Conservation (phyloP, 2,888 invertebrate species). For the Monochamus alternatus region DNA sequence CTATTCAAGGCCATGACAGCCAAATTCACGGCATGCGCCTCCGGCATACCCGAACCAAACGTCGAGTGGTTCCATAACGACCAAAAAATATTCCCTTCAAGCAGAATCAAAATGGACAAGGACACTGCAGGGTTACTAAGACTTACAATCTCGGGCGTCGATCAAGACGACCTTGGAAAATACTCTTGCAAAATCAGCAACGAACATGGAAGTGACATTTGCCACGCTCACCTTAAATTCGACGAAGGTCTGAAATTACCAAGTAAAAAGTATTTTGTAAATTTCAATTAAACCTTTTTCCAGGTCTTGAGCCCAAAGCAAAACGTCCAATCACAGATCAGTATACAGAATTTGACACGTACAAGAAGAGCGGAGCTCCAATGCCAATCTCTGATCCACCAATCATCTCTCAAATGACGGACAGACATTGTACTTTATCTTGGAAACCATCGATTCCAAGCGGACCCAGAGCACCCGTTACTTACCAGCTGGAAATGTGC, state of each 20-base stretch:
- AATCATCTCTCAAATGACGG: slow-evolving; percentile 93
- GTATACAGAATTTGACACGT: slow-evolving; percentile 88
- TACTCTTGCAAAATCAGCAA: slow-evolving; percentile 90
- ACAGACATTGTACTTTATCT: slow-evolving; percentile 88
- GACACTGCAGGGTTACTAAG: slow-evolving; percentile 88
- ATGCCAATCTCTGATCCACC: slow-evolving; percentile 92
- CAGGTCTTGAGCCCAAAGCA: slow-evolving; percentile 75
- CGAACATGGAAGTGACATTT: slow-evolving; percentile 87
- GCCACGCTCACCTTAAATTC: slow-evolving; percentile 85
- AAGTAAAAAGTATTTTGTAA: background rate
- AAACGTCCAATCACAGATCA: slow-evolving; percentile 84
- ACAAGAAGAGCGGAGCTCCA: slow-evolving; percentile 87
- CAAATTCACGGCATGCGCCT: slow-evolving; percentile 94
- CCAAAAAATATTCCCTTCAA: slow-evolving; percentile 85
- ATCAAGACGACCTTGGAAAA: slow-evolving; percentile 86
- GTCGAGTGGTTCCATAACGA: slow-evolving; percentile 91
- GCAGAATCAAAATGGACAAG: slow-evolving; percentile 86
- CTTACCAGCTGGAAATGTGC: slow-evolving; percentile 96
- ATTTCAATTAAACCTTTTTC: slow-evolving; percentile 3
- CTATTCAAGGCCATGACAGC: slow-evolving; percentile 90
- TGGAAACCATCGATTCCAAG: slow-evolving; percentile 96
- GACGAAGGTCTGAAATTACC: slow-evolving; percentile 69
- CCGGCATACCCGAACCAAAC: slow-evolving; percentile 90
- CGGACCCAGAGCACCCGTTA: slow-evolving; percentile 90
- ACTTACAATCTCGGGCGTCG: slow-evolving; percentile 84